Conservation (phyloP, 2,797 vertebrate species). For the Forpus xanthops region DNA sequence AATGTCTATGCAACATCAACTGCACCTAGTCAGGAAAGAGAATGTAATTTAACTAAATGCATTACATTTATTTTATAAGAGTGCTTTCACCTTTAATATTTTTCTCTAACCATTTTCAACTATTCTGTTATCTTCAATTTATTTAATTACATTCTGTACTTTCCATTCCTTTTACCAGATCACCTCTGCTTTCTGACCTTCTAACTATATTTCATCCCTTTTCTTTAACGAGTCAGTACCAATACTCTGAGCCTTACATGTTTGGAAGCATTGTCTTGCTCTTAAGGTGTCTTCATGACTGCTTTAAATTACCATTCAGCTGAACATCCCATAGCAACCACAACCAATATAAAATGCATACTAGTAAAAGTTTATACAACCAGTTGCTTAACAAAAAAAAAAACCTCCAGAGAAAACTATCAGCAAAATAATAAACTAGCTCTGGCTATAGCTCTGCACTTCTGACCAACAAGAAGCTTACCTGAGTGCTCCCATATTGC, state of each 20-base stretch:
- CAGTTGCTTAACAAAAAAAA: background rate
- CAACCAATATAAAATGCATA: background rate
- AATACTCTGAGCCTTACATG: background rate
- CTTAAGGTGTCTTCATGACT: background rate
- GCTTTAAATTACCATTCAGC: background rate
- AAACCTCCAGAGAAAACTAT: background rate
- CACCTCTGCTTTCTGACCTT: background rate
- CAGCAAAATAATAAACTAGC: background rate
- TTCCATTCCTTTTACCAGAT: background rate
- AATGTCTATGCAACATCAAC: background rate
- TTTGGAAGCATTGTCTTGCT: background rate
- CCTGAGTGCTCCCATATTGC: constrained; percentile 90
- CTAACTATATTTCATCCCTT: background rate
- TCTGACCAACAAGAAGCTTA: constrained; percentile 35
- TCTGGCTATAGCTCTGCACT: background rate
- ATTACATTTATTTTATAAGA: background rate
- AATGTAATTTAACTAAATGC: background rate
- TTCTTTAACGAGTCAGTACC: background rate
- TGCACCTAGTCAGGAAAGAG: background rate
- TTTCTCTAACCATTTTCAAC: background rate
- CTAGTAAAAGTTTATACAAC: background rate
- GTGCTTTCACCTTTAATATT: background rate
- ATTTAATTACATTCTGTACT: background rate
- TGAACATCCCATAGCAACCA: background rate
- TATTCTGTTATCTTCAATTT: background rate